phyloP scores from a whole-genome alignment of 2,888 invertebrate species.

The Ischnura elegans region DNA sequence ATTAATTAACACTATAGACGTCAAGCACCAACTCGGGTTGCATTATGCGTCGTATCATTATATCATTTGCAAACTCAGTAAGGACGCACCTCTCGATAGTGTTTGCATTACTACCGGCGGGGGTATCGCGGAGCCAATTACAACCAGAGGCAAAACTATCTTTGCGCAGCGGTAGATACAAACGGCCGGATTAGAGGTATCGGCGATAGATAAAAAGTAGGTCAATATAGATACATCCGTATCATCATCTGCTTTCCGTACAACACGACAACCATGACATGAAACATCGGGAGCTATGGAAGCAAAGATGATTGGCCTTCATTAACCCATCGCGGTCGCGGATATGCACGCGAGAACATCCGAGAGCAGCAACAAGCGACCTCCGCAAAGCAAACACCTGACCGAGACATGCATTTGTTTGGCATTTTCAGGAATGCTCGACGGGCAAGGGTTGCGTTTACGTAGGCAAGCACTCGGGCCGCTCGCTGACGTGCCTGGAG shows the following conservation, averaged over 20 bases:
- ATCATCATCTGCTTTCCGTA: not conserved
- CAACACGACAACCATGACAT: not conserved
- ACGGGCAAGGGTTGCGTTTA: slow-evolving; percentile 1
- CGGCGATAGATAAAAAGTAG: not conserved
- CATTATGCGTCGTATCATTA: too few species aligned
- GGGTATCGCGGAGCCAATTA: too few species aligned
- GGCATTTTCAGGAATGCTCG: not conserved
- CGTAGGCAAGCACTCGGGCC: slow-evolving; percentile 16
- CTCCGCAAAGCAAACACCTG: slow-evolving; percentile 26
- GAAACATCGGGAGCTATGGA: not conserved
- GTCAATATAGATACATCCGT: not conserved
- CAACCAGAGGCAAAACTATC: too few species aligned
- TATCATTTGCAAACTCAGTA: too few species aligned
- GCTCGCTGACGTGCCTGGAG: not conserved
- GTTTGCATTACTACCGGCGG: too few species aligned
- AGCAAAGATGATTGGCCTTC: not conserved
- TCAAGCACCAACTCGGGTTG: too few species aligned
- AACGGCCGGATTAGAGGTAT: not conserved
- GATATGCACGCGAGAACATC: not conserved
- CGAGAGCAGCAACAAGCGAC: not conserved
- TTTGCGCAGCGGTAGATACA: not conserved
- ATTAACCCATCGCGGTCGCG: not conserved
- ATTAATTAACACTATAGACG: too few species aligned
- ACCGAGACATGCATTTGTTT: not conserved
- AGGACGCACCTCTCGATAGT: too few species aligned